Evolutionary conservation across 2,888 invertebrate species (phyloP).

Genomic region (Harmothoe impar): DNA sequence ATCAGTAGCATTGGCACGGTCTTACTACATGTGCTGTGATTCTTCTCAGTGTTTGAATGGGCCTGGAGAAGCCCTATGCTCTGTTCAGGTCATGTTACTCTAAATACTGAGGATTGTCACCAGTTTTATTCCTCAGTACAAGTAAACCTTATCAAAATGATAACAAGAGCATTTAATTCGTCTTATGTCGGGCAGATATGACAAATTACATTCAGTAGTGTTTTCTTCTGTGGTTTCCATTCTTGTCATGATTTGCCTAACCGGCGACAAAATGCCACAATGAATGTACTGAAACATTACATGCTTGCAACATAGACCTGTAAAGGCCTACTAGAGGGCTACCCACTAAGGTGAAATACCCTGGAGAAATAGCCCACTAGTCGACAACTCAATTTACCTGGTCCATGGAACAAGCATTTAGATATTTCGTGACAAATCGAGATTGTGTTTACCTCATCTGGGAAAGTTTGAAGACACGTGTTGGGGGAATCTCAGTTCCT

Average conservation of each 20-base stretch:
- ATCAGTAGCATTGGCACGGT: constrained; percentile 2
- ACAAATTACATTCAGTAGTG: not conserved
- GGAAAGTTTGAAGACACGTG: not conserved
- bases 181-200: not conserved
- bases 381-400: not conserved
- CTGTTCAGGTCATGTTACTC: not conserved
- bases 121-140: not conserved
- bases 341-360: not conserved
- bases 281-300: not conserved
- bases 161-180: not conserved
- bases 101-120: not conserved
- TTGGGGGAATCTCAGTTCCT: constrained; percentile 31
- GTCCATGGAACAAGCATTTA: not conserved
- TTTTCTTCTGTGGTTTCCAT: not conserved
- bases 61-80: not conserved
- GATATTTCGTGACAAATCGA: not conserved
- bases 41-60: not conserved
- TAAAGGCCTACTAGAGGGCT: not conserved
- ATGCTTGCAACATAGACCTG: not conserved
- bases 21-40: not conserved
- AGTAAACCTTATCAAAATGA: not conserved
- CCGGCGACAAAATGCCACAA: not conserved
- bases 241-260: not conserved
- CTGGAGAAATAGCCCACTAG: not conserved
- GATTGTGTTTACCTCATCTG: not conserved